Evolutionary conservation across 1,140 invertebrate genomes (phyloP).

Genomic region (Scaptomyza montana): DNA sequence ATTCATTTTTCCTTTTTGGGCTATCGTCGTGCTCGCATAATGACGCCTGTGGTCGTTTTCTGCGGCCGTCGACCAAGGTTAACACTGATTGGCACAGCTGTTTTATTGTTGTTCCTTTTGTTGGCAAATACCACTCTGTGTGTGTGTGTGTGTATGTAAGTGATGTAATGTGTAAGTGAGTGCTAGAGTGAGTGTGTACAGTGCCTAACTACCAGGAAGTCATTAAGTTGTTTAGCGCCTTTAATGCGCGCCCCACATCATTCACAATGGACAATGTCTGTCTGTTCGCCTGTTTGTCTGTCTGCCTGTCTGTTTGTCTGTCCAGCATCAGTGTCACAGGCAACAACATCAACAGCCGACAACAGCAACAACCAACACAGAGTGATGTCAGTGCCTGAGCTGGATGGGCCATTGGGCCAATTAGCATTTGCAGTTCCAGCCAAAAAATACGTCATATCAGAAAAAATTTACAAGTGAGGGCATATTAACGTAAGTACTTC

Average conservation of each 20-base stretch:
- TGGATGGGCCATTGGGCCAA: conserved; percentile 37
- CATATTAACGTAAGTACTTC: background rate
- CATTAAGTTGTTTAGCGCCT: conserved; percentile 77
- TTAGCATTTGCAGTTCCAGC: conserved; percentile 33
- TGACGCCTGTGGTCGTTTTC: conserved; percentile 70
- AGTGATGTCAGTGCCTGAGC: conserved; percentile 23
- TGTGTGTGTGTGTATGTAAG: background rate
- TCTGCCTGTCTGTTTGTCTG: conserved; percentile 22
- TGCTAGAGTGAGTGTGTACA: conserved; percentile 31
- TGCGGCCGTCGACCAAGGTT: conserved; percentile 54
- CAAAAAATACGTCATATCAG: background rate
- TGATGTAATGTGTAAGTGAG: conserved; percentile 3
- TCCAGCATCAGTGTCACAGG: background rate
- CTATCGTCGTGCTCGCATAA: conserved; percentile 42
- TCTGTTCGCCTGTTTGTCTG: conserved; percentile 1
- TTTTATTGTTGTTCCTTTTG: conserved; percentile 46
- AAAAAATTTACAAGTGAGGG: background rate
- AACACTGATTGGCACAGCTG: conserved; percentile 73
- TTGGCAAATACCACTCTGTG: conserved; percentile 22
- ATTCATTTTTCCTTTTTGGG: conserved; percentile 8
- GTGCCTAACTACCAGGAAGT: conserved; percentile 77
- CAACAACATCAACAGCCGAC: conserved; percentile 1
- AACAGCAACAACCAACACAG: background rate
- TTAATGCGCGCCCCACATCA: conserved; percentile 36
- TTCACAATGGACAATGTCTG: conserved; percentile 34